These are phyloP conservation scores for Dicycla oo DNA, from an alignment of 2,888 invertebrate species.

Conservation along the genomic window DNA sequence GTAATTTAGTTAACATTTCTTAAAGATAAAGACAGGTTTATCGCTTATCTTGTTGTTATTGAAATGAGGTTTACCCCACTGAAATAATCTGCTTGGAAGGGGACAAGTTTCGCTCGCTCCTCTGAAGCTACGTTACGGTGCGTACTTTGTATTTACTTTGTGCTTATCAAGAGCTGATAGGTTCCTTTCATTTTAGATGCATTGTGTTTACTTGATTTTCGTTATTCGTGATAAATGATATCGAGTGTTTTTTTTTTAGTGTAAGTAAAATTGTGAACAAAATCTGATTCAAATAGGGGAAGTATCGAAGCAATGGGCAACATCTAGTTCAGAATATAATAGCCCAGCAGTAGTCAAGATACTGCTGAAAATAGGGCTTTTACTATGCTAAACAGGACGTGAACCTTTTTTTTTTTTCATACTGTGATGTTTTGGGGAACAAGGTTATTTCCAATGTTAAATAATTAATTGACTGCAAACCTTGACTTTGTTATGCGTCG, in stretches of 20 bases:
- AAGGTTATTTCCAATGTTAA: conserved; percentile 13
- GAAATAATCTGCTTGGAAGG: conserved; percentile 18
- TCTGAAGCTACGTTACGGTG: neutral
- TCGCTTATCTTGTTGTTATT: conserved; percentile 20
- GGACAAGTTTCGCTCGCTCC: conserved; percentile 1
- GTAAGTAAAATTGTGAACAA: too few relatives aligned
- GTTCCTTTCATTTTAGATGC: neutral
- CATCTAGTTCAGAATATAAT: too few relatives aligned
- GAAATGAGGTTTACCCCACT: conserved; percentile 20
- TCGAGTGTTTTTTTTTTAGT: too few relatives aligned
- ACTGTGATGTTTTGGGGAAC: neutral
- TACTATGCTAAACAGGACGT: neutral
- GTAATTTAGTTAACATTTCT: conserved; percentile 10
- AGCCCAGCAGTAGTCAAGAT: neutral
- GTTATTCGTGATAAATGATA: too few relatives aligned
- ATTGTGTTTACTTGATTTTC: neutral
- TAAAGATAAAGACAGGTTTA: conserved; percentile 3
- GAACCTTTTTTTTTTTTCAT: conserved; percentile 5
- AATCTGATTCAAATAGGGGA: too few relatives aligned
- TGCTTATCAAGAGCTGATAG: conserved; percentile 14
- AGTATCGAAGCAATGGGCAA: too few relatives aligned
- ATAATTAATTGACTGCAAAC: neutral
- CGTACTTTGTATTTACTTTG: neutral
- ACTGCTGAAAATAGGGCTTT: neutral
- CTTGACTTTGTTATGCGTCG: conserved; percentile 7